phyloP scores from a whole-genome alignment of 2,113 vertebrate genomes.

The Motacilla tschutschensis region DNA sequence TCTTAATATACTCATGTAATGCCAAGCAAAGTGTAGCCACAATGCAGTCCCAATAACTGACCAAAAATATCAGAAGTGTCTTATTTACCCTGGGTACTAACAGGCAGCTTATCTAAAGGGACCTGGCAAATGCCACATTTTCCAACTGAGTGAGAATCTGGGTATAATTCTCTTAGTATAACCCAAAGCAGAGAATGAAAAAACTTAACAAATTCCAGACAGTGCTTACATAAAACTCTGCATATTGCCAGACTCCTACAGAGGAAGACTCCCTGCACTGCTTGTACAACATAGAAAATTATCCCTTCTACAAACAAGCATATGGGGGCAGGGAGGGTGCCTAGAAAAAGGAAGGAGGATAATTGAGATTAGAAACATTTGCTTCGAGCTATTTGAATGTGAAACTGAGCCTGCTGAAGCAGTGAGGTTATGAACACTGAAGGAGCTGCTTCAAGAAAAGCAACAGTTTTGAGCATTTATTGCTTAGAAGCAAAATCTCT shows the following conservation, averaged over 20 bases:
- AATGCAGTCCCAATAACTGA: neutral
- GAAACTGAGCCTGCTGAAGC: conserved; percentile 5
- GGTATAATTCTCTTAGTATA: neutral
- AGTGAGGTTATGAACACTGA: conserved; percentile 4
- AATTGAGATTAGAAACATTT: neutral
- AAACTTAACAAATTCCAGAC: neutral
- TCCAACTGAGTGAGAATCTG: neutral
- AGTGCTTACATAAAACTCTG: neutral
- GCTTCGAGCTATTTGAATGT: conserved; percentile 4
- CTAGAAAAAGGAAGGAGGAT: neutral
- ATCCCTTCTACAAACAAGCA: conserved; percentile 29
- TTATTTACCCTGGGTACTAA: neutral
- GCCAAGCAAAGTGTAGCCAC: neutral
- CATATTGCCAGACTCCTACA: neutral
- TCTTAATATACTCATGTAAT: neutral
- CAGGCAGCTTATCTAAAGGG: neutral
- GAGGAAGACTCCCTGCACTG: neutral
- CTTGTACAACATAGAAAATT: neutral
- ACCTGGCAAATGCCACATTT: neutral
- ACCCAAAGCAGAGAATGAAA: neutral
- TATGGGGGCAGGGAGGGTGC: neutral
- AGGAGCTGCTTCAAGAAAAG: neutral
- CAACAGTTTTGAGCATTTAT: conserved; percentile 3
- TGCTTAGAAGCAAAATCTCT: conserved; percentile 24
- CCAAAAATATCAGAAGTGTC: neutral